phyloP scores from a whole-genome alignment of 2,113 vertebrate species.

The Chloebia gouldiae region DNA sequence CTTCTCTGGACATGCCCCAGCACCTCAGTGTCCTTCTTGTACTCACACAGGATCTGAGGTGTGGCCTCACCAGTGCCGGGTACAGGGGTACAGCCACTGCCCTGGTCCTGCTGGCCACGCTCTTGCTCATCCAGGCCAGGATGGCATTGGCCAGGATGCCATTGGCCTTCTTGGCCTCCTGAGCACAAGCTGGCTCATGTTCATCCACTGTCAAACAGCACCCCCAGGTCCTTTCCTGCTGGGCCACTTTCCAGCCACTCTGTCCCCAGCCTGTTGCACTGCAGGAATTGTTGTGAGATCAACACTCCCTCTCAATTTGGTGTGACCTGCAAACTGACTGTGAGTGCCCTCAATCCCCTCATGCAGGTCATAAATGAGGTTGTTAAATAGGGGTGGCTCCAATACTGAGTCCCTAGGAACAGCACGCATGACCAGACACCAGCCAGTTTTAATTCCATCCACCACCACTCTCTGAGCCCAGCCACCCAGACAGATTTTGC shows the following conservation, averaged over 20 bases:
- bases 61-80: neutral
- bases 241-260: neutral
- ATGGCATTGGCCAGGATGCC: neutral
- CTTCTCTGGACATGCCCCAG: neutral
- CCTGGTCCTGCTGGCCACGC: neutral
- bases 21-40: neutral
- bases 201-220: neutral
- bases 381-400: neutral
- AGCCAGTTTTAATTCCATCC: neutral
- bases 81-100: neutral
- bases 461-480: neutral
- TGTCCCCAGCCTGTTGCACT: neutral
- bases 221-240: rapidly evolving
- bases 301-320: neutral
- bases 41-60: neutral
- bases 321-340: neutral
- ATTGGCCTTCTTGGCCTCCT: neutral
- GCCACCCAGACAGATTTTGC: neutral
- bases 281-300: neutral
- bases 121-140: rapidly evolving
- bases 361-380: neutral
- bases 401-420: neutral
- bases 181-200: neutral
- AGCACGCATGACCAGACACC: rapidly evolving
- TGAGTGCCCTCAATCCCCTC: neutral